These are phyloP conservation scores for Lates calcarifer DNA, from an alignment of 2,113 vertebrate species.

Conservation along the genomic window DNA sequence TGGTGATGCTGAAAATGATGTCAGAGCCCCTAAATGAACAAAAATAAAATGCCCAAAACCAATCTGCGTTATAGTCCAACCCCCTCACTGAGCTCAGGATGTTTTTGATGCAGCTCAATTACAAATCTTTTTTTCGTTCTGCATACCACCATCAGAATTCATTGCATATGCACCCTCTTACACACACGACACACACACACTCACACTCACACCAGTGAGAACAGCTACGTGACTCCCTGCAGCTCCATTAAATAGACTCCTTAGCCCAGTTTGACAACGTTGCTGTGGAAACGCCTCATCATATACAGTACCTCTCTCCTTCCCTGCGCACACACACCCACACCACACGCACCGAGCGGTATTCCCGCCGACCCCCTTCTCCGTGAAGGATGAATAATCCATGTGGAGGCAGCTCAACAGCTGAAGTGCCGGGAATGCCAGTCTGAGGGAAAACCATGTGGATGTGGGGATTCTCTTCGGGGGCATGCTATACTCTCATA, in stretches of 20 bases:
- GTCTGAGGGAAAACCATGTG: conserved; percentile 47
- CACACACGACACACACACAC: conserved; percentile 14
- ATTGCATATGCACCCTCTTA: conserved; percentile 11
- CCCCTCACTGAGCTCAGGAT: not conserved
- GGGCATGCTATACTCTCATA: conserved; percentile 1
- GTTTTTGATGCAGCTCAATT: not conserved
- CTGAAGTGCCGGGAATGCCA: conserved; percentile 57
- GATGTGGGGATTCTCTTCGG: conserved; percentile 44
- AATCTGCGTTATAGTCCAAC: not conserved
- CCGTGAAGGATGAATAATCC: conserved; percentile 67
- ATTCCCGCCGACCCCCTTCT: conserved; percentile 61
- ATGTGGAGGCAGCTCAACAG: conserved; percentile 66
- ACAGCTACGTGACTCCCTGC: conserved; percentile 43
- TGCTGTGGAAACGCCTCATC: conserved; percentile 77
- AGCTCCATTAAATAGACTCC: conserved; percentile 50
- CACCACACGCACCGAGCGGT: conserved; percentile 53
- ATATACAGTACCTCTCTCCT: conserved; percentile 49
- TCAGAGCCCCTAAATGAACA: conserved; percentile 22
- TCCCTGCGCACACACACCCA: conserved; percentile 52
- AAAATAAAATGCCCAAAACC: not conserved
- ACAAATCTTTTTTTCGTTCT: not conserved
- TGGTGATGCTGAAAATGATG: conserved; percentile 25
- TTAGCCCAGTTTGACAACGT: conserved; percentile 64
- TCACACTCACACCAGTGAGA: conserved; percentile 2
- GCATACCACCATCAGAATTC: conserved; percentile 27